These are phyloP conservation scores for Girardia tigrina DNA, from an alignment of 2,888 invertebrate genomes.

Conservation along the genomic window DNA sequence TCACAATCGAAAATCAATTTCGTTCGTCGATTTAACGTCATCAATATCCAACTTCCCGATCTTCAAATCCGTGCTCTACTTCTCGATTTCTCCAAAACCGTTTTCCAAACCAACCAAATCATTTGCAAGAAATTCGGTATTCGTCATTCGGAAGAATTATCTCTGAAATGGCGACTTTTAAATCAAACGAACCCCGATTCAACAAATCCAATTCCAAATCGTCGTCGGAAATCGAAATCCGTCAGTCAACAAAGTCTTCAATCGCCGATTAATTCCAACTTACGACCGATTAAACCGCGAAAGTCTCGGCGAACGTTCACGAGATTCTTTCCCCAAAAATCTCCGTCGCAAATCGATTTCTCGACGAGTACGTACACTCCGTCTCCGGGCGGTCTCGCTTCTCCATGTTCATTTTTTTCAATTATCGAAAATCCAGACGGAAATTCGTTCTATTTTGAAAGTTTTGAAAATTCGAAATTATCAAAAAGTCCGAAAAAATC, in stretches of 20 bases:
- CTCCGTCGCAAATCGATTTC: neutral
- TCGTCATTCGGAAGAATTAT: constrained; percentile 27
- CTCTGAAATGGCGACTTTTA: neutral
- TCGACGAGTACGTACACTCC: neutral
- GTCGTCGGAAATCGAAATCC: neutral
- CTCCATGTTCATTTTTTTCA: neutral
- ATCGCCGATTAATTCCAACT: neutral
- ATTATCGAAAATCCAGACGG: neutral
- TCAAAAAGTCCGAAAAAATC: neutral
- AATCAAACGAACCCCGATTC: neutral
- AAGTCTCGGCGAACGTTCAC: neutral
- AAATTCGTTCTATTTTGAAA: neutral
- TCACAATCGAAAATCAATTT: constrained; percentile 5
- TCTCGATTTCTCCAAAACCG: constrained; percentile 7
- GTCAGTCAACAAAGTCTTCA: constrained; percentile 10
- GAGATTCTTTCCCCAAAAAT: neutral
- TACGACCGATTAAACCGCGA: too few relatives aligned
- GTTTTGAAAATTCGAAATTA: constrained; percentile 19
- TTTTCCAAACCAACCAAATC: constrained; percentile 7
- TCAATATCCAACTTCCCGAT: constrained; percentile 29
- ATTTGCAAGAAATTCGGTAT: constrained; percentile 29
- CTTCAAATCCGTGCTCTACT: constrained; percentile 2
- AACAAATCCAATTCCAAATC: neutral
- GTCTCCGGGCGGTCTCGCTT: neutral
- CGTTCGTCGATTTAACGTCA: neutral